phyloP scores from a whole-genome alignment of 2,888 invertebrate species.

The Agrotis puta region DNA sequence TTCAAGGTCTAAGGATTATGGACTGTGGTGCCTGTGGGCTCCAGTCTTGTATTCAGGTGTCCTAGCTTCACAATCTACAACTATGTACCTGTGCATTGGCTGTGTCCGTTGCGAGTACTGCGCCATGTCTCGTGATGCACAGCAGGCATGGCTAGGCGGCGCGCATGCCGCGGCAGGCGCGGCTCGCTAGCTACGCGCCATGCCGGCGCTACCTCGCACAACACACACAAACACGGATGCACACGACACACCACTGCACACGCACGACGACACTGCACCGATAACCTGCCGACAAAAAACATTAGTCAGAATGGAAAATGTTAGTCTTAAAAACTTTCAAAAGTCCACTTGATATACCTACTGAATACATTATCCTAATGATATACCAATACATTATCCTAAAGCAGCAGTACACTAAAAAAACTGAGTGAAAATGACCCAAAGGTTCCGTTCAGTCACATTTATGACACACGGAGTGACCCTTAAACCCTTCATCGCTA shows the following conservation, averaged over 20 bases:
- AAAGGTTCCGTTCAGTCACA: not conserved
- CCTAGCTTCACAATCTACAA: not conserved
- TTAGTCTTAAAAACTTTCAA: not conserved
- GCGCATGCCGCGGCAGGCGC: slow-evolving; percentile 84
- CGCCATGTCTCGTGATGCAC: slow-evolving; percentile 84
- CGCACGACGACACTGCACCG: slow-evolving; percentile 76
- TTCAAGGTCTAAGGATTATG: not conserved
- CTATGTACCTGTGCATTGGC: slow-evolving; percentile 89
- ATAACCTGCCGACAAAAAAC: slow-evolving; percentile 72
- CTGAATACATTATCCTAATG: too few species aligned
- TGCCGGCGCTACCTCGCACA: slow-evolving; percentile 74
- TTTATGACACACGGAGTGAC: not conserved
- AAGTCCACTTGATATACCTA: not conserved
- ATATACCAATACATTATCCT: too few species aligned
- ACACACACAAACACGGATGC: slow-evolving; percentile 75
- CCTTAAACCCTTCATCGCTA: not conserved
- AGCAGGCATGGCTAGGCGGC: slow-evolving; percentile 88
- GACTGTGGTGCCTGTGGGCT: slow-evolving; percentile 5
- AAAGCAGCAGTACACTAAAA: not conserved
- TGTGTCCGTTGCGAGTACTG: slow-evolving; percentile 90
- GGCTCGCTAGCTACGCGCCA: slow-evolving; percentile 87
- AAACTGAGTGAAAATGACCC: too few species aligned
- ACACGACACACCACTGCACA: slow-evolving; percentile 77
- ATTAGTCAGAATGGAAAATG: slow-evolving; percentile 16
- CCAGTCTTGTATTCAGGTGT: not conserved